These are phyloP conservation scores for Liodrosophila aerea DNA, from an alignment of 2,888 invertebrate genomes.

Conservation along the genomic window DNA sequence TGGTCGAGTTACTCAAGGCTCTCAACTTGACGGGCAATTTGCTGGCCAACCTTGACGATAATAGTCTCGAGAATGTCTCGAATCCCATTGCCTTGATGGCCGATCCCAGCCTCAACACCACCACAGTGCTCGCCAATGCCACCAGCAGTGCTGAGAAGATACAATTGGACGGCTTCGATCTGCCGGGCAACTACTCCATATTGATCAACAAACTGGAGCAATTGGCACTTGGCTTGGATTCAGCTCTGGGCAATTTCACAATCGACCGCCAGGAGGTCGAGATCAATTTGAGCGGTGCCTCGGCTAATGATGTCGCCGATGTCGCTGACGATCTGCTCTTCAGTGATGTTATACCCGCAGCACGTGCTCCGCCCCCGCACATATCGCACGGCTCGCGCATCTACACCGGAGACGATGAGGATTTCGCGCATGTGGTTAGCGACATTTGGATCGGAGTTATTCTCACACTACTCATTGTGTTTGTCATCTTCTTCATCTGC, in stretches of 20 bases:
- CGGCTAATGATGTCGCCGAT: conserved; percentile 53
- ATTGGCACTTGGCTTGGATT: conserved; percentile 79
- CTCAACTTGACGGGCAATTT: conserved; percentile 64
- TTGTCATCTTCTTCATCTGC: conserved; percentile 86
- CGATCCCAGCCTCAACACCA: conserved; percentile 29
- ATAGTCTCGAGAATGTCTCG: conserved; percentile 38
- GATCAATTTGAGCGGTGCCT: conserved; percentile 60
- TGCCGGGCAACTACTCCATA: conserved; percentile 80
- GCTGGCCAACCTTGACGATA: conserved; percentile 62
- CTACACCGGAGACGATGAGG: conserved; percentile 81
- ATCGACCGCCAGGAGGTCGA: conserved; percentile 79
- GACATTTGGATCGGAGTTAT: conserved; percentile 87
- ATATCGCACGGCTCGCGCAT: conserved; percentile 57
- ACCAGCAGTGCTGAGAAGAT: conserved; percentile 63
- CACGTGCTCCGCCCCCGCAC: conserved; percentile 64
- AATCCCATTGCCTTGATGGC: conserved; percentile 27
- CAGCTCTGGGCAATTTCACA: conserved; percentile 77
- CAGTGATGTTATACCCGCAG: conserved; percentile 61
- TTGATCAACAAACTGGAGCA: conserved; percentile 81
- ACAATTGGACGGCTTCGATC: conserved; percentile 71
- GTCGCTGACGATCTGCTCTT: conserved; percentile 61
- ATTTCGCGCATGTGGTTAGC: conserved; percentile 84
- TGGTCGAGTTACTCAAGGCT: conserved; percentile 70
- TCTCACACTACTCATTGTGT: conserved; percentile 85
- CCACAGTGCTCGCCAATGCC: conserved; percentile 34